These are phyloP conservation scores for Cephonodes hylas DNA, from an alignment of 2,888 invertebrate genomes.

Conservation along the genomic window DNA sequence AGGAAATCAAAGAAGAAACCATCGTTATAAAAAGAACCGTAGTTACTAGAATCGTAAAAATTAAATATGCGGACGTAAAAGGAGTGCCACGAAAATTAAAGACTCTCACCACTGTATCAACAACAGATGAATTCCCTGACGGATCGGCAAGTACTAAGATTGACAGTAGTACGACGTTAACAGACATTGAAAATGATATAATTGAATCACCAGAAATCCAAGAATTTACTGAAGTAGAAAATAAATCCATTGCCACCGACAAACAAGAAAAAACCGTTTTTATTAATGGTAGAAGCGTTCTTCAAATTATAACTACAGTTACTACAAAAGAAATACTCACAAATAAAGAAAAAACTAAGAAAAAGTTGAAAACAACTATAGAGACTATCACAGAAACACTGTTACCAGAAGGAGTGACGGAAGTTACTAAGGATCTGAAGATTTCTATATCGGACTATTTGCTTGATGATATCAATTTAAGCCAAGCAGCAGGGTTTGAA, in stretches of 20 bases:
- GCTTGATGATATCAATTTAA: constrained; percentile 33
- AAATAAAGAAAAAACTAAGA: constrained; percentile 51
- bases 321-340: constrained; percentile 63
- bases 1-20: constrained; percentile 53
- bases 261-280: constrained; percentile 53
- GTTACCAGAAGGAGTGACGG: constrained; percentile 60
- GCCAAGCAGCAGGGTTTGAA: constrained; percentile 45
- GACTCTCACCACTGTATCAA: constrained; percentile 58
- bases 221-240: constrained; percentile 54
- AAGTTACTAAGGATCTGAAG: constrained; percentile 68
- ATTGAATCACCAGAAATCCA: constrained; percentile 50
- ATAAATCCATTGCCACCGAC: constrained; percentile 52
- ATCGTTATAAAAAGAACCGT: constrained; percentile 58
- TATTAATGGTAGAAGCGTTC: constrained; percentile 55
- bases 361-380: constrained; percentile 64
- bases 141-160: constrained; percentile 67
- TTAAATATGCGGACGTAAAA: constrained; percentile 56
- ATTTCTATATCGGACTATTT: constrained; percentile 61
- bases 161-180: constrained; percentile 61
- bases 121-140: constrained; percentile 71
- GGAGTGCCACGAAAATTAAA: constrained; percentile 61
- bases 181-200: constrained; percentile 52
- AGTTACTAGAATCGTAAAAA: constrained; percentile 55
- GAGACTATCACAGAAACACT: constrained; percentile 66
- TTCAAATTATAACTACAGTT: constrained; percentile 62